Conservation (phyloP, 2,797 vertebrate genomes). For the Staurois parvus region DNA sequence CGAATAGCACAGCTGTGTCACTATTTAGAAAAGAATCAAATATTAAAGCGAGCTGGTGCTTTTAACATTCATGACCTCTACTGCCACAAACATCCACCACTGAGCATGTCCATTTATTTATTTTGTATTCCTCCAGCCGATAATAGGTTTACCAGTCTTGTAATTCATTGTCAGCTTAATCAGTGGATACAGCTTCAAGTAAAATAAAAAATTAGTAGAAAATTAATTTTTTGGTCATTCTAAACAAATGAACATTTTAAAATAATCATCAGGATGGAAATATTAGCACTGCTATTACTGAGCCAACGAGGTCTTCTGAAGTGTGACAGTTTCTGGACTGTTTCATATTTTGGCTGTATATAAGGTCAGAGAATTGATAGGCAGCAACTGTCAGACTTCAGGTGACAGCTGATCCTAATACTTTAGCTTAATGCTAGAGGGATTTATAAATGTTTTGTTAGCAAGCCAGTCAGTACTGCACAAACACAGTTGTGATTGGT, state of each 20-base stretch:
- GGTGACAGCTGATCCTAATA: too few species aligned
- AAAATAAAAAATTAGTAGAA: not conserved
- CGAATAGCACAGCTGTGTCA: constrained; percentile 40
- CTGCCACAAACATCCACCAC: not conserved
- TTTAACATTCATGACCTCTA: not conserved
- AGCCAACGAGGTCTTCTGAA: too few species aligned
- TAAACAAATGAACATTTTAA: not conserved
- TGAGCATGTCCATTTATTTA: not conserved
- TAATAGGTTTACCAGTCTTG: not conserved
- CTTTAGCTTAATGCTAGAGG: too few species aligned
- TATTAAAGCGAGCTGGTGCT: constrained; percentile 11
- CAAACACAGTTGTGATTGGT: too few species aligned
- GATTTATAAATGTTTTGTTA: too few species aligned
- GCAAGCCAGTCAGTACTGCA: too few species aligned
- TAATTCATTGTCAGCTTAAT: not conserved
- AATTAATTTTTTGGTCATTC: not conserved
- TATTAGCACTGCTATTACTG: not conserved
- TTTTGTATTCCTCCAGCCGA: not conserved
- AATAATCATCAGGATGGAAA: not conserved
- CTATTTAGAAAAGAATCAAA: constrained; percentile 13
- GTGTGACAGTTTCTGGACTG: too few species aligned
- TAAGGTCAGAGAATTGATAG: too few species aligned
- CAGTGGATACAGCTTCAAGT: not conserved
- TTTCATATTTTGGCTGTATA: too few species aligned
- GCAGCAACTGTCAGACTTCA: too few species aligned